phyloP scores from a whole-genome alignment of 64 coral and sea anemone species.

The Porites australiensis region DNA sequence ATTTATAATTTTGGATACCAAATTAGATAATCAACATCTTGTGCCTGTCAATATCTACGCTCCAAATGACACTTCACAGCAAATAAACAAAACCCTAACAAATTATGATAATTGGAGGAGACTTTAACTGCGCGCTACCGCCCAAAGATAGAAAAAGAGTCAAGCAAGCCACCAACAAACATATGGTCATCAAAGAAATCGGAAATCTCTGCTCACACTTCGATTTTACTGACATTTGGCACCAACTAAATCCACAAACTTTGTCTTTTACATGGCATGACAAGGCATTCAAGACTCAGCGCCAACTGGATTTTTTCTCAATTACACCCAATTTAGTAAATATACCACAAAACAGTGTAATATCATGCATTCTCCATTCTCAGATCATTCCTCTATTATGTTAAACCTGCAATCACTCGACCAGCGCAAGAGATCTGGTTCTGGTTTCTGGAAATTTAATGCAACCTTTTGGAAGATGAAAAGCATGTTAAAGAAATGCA shows the following conservation, averaged over 20 bases:
- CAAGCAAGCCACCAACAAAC: constrained; percentile 25
- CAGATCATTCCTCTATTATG: background rate
- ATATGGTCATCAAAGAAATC: background rate
- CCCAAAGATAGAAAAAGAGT: constrained; percentile 43
- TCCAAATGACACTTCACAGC: constrained; percentile 21
- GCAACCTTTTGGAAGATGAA: constrained; percentile 23
- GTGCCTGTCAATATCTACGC: constrained; percentile 22
- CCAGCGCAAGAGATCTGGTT: background rate
- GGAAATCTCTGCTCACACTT: background rate
- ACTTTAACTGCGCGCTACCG: constrained; percentile 34
- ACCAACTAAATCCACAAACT: background rate
- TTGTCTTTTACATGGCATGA: constrained; percentile 16
- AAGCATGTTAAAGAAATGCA: background rate
- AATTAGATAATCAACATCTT: background rate
- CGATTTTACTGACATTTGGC: background rate
- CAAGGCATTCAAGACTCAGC: constrained; percentile 1
- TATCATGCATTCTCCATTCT: constrained; percentile 2
- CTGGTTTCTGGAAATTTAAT: constrained; percentile 49
- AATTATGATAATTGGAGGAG: constrained; percentile 13
- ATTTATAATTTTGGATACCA: constrained; percentile 19
- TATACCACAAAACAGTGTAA: constrained; percentile 1
- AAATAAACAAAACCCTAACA: constrained; percentile 6
- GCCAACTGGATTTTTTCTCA: background rate
- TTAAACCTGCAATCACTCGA: constrained; percentile 17
- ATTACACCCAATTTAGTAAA: background rate